A percentile compares a stretch with the other conserved stretches of the same genome.
These are phyloP conservation scores for Phorcus lineatus DNA, from an alignment of 2,888 invertebrate genomes.

Conservation along the genomic window DNA sequence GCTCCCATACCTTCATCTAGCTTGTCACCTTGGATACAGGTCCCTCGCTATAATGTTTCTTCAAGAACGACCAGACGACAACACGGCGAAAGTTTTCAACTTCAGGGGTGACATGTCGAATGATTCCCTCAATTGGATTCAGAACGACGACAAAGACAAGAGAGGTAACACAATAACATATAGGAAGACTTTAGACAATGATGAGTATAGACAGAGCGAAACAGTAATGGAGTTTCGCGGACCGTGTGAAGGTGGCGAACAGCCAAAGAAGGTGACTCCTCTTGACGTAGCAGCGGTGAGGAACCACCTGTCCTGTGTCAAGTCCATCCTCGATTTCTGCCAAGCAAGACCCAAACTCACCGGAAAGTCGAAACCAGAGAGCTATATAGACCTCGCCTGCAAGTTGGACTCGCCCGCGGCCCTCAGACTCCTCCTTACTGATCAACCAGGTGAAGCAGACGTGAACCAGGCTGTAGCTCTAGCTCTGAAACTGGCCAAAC, in stretches of 20 bases:
- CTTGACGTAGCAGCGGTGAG: slow-evolving; percentile 64
- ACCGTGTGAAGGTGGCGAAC: background rate
- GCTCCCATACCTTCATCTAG: slow-evolving; percentile 66
- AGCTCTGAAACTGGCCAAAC: slow-evolving; percentile 59
- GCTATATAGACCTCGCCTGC: slow-evolving; percentile 59
- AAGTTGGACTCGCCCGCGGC: slow-evolving; percentile 61
- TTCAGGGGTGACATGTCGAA: background rate
- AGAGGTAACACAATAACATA: background rate
- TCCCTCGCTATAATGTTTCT: slow-evolving; percentile 57
- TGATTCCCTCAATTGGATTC: background rate
- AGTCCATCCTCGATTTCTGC: slow-evolving; percentile 55
- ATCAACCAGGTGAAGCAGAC: slow-evolving; percentile 43
- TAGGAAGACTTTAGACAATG: slow-evolving; percentile 27
- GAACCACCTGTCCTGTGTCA: slow-evolving; percentile 58
- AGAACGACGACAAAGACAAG: too few species aligned
- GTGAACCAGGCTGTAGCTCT: slow-evolving; percentile 58
- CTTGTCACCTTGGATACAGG: slow-evolving; percentile 59
- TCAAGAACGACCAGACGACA: slow-evolving; percentile 59
- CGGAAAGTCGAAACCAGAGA: slow-evolving; percentile 34
- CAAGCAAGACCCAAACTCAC: slow-evolving; percentile 30
- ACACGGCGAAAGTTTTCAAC: slow-evolving; percentile 36
- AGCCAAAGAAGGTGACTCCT: slow-evolving; percentile 40
- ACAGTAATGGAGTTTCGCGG: background rate
- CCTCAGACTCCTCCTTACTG: slow-evolving; percentile 56
- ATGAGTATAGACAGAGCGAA: background rate